Base-by-base conservation (phyloP, 2,888 invertebrate species). In the Colletes collaris region DNA sequence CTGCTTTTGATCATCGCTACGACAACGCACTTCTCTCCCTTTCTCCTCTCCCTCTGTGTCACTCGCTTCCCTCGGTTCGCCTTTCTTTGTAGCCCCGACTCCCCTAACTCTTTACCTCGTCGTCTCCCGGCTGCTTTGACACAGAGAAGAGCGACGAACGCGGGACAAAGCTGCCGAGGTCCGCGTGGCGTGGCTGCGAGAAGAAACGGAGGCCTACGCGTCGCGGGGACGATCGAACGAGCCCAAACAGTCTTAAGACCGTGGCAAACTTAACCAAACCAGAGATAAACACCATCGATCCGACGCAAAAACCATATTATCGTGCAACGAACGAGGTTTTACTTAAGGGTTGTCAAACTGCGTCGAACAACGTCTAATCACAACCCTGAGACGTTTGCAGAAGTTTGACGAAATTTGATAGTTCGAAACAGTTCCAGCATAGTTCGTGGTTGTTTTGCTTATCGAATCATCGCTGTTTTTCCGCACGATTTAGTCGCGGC, bases 1-100 rank as follows among this genome's bases (percentile, higher is more conserved):
- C 88, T 87, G 88, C 88, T 88, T 88, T 88, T 88, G 87, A 88
- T 88, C 87, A 87, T 88, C 82, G 80, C 82, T 86, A 84, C 81
- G 84, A 77, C 78, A 58, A 69, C 67, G 52, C 70, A 71, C 60
- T 35, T 60, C 73, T 67, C 76, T 76, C 71, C 71, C 70, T 63
- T 52, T 65, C 40, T 58, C 62, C 37, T 75, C 40, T 50, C 52
- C 53, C 58, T 65, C 67, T 79, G 58, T 62, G 66, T 69, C 68
- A 35, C 53, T 76, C 27, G 40, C 35, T 62, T 16, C 55, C 50
- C 35, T 27, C 60, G 66, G 40, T 71, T 73, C 74, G 62, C 40
- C 40, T 72, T 73, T 65, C 76, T 71, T 65, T 80, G 83, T 85
- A 76, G 70, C 52, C 27, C 65, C 56, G 52, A 73, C 67, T 70